Conservation (phyloP, 1,140 invertebrate species). For the Zophobas morio region DNA sequence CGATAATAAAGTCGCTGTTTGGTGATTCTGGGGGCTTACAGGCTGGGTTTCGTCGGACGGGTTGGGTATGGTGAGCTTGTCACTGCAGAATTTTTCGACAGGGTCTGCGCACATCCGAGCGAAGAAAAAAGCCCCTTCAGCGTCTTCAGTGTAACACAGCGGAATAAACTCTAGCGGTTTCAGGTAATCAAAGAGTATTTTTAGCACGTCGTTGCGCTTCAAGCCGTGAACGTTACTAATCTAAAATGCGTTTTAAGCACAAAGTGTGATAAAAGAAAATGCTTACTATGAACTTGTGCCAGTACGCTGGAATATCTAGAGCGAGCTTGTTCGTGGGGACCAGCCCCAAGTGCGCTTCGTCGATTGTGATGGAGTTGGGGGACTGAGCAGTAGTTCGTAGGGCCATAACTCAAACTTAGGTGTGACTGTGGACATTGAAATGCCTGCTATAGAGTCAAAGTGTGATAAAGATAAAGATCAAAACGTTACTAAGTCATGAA, state of each 20-base stretch:
- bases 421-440: too few relatives aligned
- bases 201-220: constrained; percentile 67
- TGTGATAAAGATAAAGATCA: too few relatives aligned
- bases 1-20: too few relatives aligned
- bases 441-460: too few relatives aligned
- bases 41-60: constrained; percentile 60
- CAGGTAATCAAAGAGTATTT: constrained; percentile 67
- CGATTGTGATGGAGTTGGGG: background rate
- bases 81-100: constrained; percentile 69
- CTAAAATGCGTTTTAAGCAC: constrained; percentile 51
- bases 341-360: constrained; percentile 13
- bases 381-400: background rate
- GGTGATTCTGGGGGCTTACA: background rate
- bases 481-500: too few relatives aligned
- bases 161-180: constrained; percentile 71
- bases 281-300: constrained; percentile 63
- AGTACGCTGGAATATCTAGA: constrained; percentile 53
- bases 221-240: constrained; percentile 63
- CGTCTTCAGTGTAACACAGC: constrained; percentile 66
- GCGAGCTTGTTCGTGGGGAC: too few relatives aligned
- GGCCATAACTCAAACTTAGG: background rate
- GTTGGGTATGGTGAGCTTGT: constrained; percentile 68
- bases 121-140: constrained; percentile 67
- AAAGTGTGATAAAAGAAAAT: constrained; percentile 16
- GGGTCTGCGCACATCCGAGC: constrained; percentile 70